Conservation (phyloP, 1,140 invertebrate genomes). For the Bombyx mori region ASM3026992v2 NC_085117.1:11788001-11788500, state of each 20-base stretch:
- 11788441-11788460: too few species aligned
- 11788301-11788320: constrained; percentile 25
- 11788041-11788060: not conserved
- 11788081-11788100: too few species aligned
- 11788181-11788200: constrained; percentile 27
- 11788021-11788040: too few species aligned
- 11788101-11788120: not conserved
- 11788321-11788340: constrained; percentile 19
- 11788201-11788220: constrained; percentile 34
- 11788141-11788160: constrained; percentile 31
- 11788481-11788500: too few species aligned
- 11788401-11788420: too few species aligned
- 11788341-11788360: not conserved
- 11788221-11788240: constrained; percentile 47
- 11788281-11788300: too few species aligned
- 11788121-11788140: not conserved
- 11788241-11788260: constrained; percentile 55
- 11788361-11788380: too few species aligned
- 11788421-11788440: too few species aligned
- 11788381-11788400: too few species aligned
- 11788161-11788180: constrained; percentile 55
- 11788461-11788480: too few species aligned
- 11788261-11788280: constrained; percentile 38
- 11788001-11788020: too few species aligned
- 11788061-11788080: not conserved